Evolutionary conservation across 2,797 vertebrate genomes (phyloP), one percentile per base, ranked within the genome.

Genomic region (Mus spretus): DNA sequence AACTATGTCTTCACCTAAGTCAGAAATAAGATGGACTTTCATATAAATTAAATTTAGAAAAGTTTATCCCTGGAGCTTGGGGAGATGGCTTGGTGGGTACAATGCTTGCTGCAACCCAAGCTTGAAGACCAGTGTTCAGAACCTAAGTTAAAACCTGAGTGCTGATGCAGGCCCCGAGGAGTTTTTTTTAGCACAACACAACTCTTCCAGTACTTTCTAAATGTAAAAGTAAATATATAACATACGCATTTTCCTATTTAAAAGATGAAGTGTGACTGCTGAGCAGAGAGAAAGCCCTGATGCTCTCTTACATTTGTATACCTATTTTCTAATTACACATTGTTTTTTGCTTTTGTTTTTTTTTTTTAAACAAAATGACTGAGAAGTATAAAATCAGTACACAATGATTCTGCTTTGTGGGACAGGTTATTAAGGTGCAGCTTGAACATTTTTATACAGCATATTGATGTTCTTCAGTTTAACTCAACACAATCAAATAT

Each of bases 371-470:
- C 31, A 80, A 90, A 61, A 70, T 93, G 65, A 89, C 47, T 50
- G 63, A 92, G 53, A 19, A 65, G 26, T 83, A 26, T 8, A 92
- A 96, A 92, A 61, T 77, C 40, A 91, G 59, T 24, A 90, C n/a
- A 89, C 57, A 82, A 34, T 92, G 37, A 61, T 24, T 79, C 28
- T 95, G 63, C 65, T 81, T 97, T 34, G 59, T 53, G 74, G 80
- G 86, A 55, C 86, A 28, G 59, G 55, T 26, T 72, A 86, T 47
- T 91, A 37, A 72, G 7, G 67, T 78, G 72, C 77, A 28, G 8
- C 31, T 15, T 92, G 31, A 95, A 84, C 94, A 91, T 44, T 44
- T 94, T 63, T 10, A 50, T 89, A 57, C 15, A 85, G 11, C 15
- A 91, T 92, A 65, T 0, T 77, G 24, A 53, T 79, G 2, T 53